Evolutionary conservation across 2,797 vertebrate species (phyloP).

Genomic region (Spatula versicolor): DNA sequence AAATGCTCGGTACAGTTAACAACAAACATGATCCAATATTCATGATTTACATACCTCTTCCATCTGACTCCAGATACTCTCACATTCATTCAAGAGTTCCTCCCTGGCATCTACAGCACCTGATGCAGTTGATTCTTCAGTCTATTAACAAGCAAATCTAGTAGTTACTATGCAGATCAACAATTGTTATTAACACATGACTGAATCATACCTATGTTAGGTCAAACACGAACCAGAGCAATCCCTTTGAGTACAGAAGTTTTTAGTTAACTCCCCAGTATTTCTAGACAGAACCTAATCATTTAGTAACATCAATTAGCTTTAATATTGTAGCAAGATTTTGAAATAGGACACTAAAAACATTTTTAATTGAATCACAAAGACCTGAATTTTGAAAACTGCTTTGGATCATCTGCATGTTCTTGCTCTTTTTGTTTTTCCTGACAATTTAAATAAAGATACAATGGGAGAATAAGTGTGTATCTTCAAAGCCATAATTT

Average conservation of each 20-base stretch:
- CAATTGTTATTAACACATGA: neutral
- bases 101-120: neutral
- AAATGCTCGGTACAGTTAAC: neutral
- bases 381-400: neutral
- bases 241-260: neutral
- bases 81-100: constrained; percentile 72
- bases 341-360: neutral
- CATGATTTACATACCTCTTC: constrained; percentile 71
- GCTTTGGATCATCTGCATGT: neutral
- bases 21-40: neutral
- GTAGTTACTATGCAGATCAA: neutral
- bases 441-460: neutral
- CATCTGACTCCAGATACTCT: constrained; percentile 72
- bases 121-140: neutral
- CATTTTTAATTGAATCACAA: neutral
- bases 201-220: neutral
- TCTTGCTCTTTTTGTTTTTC: neutral
- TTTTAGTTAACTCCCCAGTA: neutral
- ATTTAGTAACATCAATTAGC: neutral
- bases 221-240: neutral
- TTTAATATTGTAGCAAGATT: neutral
- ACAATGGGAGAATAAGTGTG: neutral
- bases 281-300: neutral
- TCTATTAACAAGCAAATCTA: constrained; percentile 48
- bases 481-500: neutral